phyloP scores from a whole-genome alignment of 2,888 invertebrate genomes.

The Hypselothyrea guttata region DNA sequence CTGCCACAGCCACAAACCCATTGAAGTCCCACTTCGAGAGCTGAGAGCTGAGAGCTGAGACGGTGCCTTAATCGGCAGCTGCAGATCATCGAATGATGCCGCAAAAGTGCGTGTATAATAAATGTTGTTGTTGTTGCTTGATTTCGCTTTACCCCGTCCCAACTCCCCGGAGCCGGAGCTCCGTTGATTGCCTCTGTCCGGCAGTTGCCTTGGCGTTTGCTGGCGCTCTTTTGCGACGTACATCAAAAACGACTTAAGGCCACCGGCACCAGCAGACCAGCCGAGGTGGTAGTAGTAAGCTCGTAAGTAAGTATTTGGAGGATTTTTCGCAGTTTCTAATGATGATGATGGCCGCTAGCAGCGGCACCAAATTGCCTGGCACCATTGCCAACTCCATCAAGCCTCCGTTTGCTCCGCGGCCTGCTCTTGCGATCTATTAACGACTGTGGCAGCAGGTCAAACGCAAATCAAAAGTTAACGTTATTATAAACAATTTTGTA shows the following conservation, averaged over 20 bases:
- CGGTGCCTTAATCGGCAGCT: constrained; percentile 56
- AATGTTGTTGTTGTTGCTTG: constrained; percentile 38
- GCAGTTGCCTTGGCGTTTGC: constrained; percentile 36
- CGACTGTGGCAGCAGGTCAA: constrained; percentile 15
- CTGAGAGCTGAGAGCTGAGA: constrained; percentile 1
- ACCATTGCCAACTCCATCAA: constrained; percentile 41
- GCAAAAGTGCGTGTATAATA: constrained; percentile 66
- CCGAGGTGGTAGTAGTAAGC: not conserved
- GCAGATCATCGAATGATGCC: constrained; percentile 59
- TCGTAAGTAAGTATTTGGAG: constrained; percentile 52
- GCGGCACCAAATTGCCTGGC: constrained; percentile 54
- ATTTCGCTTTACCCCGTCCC: constrained; percentile 19
- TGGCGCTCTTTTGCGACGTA: constrained; percentile 36
- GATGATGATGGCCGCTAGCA: constrained; percentile 61
- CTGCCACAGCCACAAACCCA: constrained; percentile 27
- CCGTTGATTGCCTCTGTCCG: constrained; percentile 45
- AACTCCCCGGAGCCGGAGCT: constrained; percentile 13
- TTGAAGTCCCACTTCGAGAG: not conserved
- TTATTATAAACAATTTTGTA: constrained; percentile 18
- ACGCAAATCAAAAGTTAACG: constrained; percentile 18
- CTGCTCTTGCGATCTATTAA: not conserved
- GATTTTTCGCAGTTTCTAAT: constrained; percentile 74
- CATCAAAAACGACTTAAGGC: constrained; percentile 75
- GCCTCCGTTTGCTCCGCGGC: not conserved
- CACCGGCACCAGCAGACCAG: constrained; percentile 35